Percentiles rank a stretch among this genome's conserved stretches.
These are phyloP conservation scores for Halcyon senegalensis DNA, from an alignment of 2,113 vertebrate species.

Conservation along the genomic window DNA sequence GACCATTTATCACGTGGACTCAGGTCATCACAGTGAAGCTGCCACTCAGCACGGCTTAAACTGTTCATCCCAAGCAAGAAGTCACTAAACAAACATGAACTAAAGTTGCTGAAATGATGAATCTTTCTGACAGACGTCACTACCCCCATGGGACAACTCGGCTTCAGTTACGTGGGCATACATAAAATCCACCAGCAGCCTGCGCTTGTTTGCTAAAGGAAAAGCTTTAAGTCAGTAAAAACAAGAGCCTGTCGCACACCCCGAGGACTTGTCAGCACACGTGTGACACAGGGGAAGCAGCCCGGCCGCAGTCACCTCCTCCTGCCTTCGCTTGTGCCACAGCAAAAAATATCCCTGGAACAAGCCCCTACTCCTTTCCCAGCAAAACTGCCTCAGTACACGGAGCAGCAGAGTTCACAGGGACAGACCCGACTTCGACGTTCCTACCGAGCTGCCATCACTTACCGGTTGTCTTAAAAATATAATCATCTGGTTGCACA, in stretches of 20 bases:
- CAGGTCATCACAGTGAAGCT: not conserved
- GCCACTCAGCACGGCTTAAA: accelerated
- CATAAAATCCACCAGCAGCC: not conserved
- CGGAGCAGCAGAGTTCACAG: accelerated
- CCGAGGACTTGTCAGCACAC: not conserved
- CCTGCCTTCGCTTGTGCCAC: not conserved
- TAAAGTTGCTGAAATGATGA: slow-evolving; percentile 39
- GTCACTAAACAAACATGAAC: not conserved
- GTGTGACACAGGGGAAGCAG: accelerated
- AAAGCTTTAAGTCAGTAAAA: slow-evolving; percentile 14
- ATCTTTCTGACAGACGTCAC: slow-evolving; percentile 1
- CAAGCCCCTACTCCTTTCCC: not conserved
- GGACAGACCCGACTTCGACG: not conserved
- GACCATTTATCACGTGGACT: not conserved
- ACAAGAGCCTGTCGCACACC: not conserved
- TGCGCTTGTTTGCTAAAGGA: not conserved
- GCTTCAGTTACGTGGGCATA: not conserved
- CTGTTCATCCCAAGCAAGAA: not conserved
- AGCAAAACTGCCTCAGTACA: not conserved
- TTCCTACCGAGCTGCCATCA: not conserved
- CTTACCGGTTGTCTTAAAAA: not conserved
- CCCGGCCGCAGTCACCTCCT: not conserved
- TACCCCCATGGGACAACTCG: not conserved
- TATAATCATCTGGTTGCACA: not conserved
- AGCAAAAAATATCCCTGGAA: not conserved